Base-by-base conservation (phyloP, 2,888 invertebrate species). In the Drosophila infuscata region DNA sequence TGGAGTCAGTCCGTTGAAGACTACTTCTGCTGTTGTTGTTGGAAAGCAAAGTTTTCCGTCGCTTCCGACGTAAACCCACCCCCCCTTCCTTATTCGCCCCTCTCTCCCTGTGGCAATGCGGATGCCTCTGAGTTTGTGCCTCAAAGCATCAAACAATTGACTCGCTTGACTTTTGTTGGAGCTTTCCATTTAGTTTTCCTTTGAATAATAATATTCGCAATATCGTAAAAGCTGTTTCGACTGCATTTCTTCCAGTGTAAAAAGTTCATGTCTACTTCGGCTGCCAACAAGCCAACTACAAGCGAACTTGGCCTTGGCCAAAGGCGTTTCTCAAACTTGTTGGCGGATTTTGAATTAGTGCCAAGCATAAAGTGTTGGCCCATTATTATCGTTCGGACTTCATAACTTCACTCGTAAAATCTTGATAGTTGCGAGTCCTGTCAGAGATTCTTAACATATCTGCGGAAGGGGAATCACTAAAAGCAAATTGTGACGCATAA, bases 371-470 rank as follows among this genome's bases (percentile, higher is more conserved):
- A 92, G 92, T 93, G 92, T 92, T 92, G 91, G 90, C 85, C 86
- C 89, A 92, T 92, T 92, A 92, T 92, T 92, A 92, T 93, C 91
- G 83, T 87, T 91, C 85, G 84, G 91, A 92, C 90, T 92, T 92
- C 89, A 92, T 92, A 92, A 91, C 88, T 91, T 78, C 57, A 61
- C 72, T 74, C 86, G 74, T 81, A 83, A 85, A 85, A 72, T 86
- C 73, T 81, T 79, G 87, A 88, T 81, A 75, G 87, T 69, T 71
- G 43, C 65, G 58, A 46, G 43, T 58, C 54, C 46, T 36, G 17
- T 17, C 12, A 43, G 25, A 43, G 57, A 43, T 57, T 57, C 57
- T 20, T 32, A 43, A 9, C 6, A 30, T 49, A 30, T 69, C 53
- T 49, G 67, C n/a, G 17, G 56, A 32, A 32, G 41, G 41, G 20